Percentiles rank a stretch among this genome's conserved stretches.
Conservation (phyloP, 1,140 invertebrate species). For the Drosophila melanogaster region Release_6_plus_ISO1_MT NT_033777.3:19333001-19333500, state of each 20-base stretch:
- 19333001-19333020: too few species aligned
- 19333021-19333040: too few species aligned
- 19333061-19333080: too few species aligned
- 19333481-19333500: constrained; percentile 58
- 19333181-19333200: not conserved
- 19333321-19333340: constrained; percentile 26
- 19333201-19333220: not conserved
- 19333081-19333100: too few species aligned
- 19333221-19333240: constrained; percentile 7
- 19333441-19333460: constrained; percentile 46
- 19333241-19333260: constrained; percentile 19
- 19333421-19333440: not conserved
- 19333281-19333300: not conserved
- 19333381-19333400: constrained; percentile 31
- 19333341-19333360: constrained; percentile 54
- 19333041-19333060: too few species aligned
- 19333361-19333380: constrained; percentile 67
- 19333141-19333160: too few species aligned
- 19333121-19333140: too few species aligned
- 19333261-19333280: constrained; percentile 19
- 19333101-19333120: too few species aligned
- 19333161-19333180: not conserved
- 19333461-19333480: constrained; percentile 65
- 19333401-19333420: not conserved
- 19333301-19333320: constrained; percentile 37